Base-by-base conservation (phyloP, 1,140 invertebrate genomes). In the Oreohelix idahoensis region DNA sequence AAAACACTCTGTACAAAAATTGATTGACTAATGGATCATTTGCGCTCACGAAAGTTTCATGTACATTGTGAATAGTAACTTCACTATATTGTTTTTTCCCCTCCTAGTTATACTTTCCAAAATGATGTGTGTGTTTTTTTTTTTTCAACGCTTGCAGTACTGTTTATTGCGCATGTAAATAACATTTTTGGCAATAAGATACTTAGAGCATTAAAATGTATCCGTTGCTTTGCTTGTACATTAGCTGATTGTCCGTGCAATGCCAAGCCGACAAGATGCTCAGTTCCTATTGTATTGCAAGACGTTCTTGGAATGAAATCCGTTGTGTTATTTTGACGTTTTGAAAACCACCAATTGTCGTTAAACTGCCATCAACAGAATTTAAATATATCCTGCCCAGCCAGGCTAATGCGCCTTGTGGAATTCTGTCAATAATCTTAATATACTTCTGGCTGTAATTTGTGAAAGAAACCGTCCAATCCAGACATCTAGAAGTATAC, bases 91-190 rank as follows among this genome's bases (percentile, higher is more conserved):
- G 51, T 58, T 23, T 58, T 58, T 20, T 45, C 42, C 5, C 15
- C 51, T 45, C 42, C 5, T 45, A 15, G 51, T 58, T 58, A 15
- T 17, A 23, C 51, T 58, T 58, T 58, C 8, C 51, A 58, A 26
- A 58, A 58, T 26, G 42, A 45, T 45, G 15, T 45, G 51, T 26
- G n/a, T n/a, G n/a, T n/a, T n/a, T n/a, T n/a, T n/a, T n/a, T n/a
- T n/a, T n/a, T 66, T 66, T 66, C 36, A 42, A 76, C 42, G 74
- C 74, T 76, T 76, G 74, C 74, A 51, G 53, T 76, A 76, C 74
- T 53, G n/a, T 76, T 76, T n/a, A 51, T 35, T 76, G 74, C 29
- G n/a, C 42, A 11, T 76, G 74, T 76, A 76, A 45, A 76, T 76
- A 76, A n/a, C 38, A 76, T 51, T 49, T 53, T 76, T 76, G 39